Evolutionary conservation across 2,888 invertebrate genomes (phyloP), one percentile per base, ranked within the genome.

Genomic region (Drosophila cognata): DNA sequence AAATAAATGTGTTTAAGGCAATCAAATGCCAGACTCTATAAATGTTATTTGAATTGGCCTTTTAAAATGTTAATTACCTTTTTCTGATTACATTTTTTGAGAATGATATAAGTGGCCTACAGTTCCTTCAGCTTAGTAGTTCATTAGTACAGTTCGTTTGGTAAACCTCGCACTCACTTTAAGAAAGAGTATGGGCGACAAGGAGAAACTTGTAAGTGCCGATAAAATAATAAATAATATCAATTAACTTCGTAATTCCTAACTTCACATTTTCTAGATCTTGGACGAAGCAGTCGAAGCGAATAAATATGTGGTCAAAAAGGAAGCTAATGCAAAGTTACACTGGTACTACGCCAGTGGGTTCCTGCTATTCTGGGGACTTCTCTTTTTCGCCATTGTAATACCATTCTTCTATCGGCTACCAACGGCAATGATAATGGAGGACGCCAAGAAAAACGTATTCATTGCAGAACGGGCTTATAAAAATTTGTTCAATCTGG

Each of bases 401-500:
- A 55, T 81, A 25, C 82, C 86, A 1, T 58, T 84, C 1, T 88
- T 79, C 46, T 73, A 88, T 61, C 71, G 75, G 3, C 50, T 91
- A 28, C 91, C 91, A 4, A 56, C 68, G 6, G 79, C 87, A 6
- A 25, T 71, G 11, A 84, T 71, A 13, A 35, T 71, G 13, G 87
- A 83, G 33, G 84, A 83, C 28, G 48, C 8, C 2, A 6, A 52
- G 56, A 92, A 94, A 18, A 93, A 93, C 46, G 92, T 93, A 68
- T 96, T 96, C 87, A 94, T 95, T 61, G 95, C 96, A 7, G 95
- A 96, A 91, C 93, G 95, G 79, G 96, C 96, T 0, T 60, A 75
- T 10, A 59, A 77, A 21, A 75, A 81, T 61, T 63, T 88, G 0
- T 64, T 77, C 10, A 66, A 60, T 7, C 60, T 86, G 0, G 64